Conservation (phyloP, 1,140 invertebrate species). For the Aphis gossypii region DNA sequence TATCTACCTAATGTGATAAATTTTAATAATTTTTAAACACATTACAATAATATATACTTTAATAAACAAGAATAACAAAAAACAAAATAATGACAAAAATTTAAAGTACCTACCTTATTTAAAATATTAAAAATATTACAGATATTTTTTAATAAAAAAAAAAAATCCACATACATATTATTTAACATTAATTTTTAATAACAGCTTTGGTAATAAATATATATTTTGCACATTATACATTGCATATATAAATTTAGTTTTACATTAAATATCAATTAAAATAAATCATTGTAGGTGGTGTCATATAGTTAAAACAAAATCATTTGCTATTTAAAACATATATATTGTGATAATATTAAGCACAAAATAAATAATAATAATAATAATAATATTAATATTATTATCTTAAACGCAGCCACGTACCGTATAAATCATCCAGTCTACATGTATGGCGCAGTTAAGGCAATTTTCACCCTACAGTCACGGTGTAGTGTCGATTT, state of each 20-base stretch:
- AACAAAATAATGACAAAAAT: not conserved
- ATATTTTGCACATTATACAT: not conserved
- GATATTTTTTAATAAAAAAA: too few species aligned
- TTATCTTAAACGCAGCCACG: not conserved
- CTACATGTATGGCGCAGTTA: not conserved
- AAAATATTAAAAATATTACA: too few species aligned
- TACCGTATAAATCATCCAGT: not conserved
- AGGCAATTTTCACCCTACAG: not conserved
- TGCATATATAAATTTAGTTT: not conserved
- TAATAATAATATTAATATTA: not conserved
- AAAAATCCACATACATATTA: too few species aligned
- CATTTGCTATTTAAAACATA: not conserved
- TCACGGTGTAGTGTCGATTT: not conserved
- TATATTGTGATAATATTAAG: not conserved
- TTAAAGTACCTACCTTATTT: too few species aligned
- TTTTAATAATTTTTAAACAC: not conserved
- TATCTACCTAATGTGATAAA: not conserved
- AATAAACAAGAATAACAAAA: not conserved
- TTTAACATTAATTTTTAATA: not conserved
- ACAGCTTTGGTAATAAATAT: not conserved
- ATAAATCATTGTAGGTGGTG: not conserved
- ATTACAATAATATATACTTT: not conserved
- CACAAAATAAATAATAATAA: not conserved
- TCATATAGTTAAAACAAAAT: not conserved
- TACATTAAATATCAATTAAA: not conserved